Evolutionary conservation across 2,797 vertebrate species (phyloP).

Genomic region (Epinephelus awoara): DNA sequence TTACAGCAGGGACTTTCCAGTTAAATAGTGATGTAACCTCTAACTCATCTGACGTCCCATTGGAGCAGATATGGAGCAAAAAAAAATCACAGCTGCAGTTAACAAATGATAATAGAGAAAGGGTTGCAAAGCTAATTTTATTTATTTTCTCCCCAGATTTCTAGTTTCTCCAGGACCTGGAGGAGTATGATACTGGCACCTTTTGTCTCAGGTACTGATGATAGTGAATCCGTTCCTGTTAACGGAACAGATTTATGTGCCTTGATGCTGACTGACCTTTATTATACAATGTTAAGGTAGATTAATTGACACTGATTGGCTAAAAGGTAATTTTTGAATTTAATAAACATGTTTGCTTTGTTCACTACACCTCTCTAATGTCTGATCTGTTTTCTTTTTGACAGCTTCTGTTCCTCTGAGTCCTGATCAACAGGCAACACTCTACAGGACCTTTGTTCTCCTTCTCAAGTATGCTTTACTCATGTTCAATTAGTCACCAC

Average conservation of each 20-base stretch:
- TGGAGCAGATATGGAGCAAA: too few relatives aligned
- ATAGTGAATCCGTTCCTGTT: background rate
- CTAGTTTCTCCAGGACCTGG: constrained; percentile 88
- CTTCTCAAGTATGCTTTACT: constrained; percentile 91
- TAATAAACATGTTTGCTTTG: too few relatives aligned
- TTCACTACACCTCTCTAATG: too few relatives aligned
- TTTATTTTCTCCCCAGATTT: constrained; percentile 70
- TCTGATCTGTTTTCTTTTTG: constrained; percentile 21
- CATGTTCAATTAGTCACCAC: background rate
- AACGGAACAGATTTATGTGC: background rate
- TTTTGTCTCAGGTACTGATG: constrained; percentile 89
- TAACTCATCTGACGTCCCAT: too few relatives aligned
- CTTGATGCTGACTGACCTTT: background rate
- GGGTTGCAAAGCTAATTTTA: background rate
- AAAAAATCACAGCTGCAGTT: background rate
- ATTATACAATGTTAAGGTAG: background rate
- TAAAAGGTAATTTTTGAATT: background rate
- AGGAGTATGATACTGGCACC: constrained; percentile 90
- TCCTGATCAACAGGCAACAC: constrained; percentile 88
- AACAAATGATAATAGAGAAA: background rate
- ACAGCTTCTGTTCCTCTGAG: constrained; percentile 92
- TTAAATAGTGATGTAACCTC: too few relatives aligned
- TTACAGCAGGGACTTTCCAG: too few relatives aligned
- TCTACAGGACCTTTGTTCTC: constrained; percentile 89
- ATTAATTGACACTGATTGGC: background rate